Conservation (phyloP, 2,113 vertebrate genomes). For the Ceuthmochares aereus region DNA sequence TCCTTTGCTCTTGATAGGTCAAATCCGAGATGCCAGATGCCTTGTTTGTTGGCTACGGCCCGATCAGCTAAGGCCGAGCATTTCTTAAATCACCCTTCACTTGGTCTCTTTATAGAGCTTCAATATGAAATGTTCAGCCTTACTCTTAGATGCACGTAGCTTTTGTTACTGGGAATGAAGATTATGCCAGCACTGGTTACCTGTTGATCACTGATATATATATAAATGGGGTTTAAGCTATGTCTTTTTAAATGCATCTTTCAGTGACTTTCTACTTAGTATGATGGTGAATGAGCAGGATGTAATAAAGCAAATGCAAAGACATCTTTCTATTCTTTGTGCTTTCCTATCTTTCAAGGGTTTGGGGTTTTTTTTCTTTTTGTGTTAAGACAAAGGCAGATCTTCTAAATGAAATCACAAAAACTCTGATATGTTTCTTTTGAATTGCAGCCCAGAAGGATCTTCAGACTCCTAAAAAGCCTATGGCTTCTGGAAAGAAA, state of each 20-base stretch:
- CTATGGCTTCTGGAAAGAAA: background rate
- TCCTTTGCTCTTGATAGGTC: background rate
- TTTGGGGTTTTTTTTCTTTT: background rate
- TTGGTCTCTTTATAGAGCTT: background rate
- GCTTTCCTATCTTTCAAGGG: background rate
- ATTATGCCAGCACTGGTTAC: background rate
- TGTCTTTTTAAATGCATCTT: background rate
- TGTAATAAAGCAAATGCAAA: background rate
- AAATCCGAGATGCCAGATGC: background rate
- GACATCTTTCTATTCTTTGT: background rate
- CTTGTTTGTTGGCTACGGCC: background rate
- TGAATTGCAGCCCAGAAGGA: conserved; percentile 35
- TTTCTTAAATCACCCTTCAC: background rate
- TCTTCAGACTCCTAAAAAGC: background rate
- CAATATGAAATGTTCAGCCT: background rate
- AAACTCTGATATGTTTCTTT: background rate
- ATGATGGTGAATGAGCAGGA: background rate
- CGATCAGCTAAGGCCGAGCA: background rate
- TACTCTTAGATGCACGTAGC: background rate
- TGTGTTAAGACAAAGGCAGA: background rate
- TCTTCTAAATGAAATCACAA: background rate
- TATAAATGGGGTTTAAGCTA: background rate
- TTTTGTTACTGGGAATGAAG: background rate
- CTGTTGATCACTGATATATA: background rate
- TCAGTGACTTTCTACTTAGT: background rate